These are phyloP conservation scores for Urocynchramus pylzowi DNA, from an alignment of 2,113 vertebrate species.

Conservation along the genomic window DNA sequence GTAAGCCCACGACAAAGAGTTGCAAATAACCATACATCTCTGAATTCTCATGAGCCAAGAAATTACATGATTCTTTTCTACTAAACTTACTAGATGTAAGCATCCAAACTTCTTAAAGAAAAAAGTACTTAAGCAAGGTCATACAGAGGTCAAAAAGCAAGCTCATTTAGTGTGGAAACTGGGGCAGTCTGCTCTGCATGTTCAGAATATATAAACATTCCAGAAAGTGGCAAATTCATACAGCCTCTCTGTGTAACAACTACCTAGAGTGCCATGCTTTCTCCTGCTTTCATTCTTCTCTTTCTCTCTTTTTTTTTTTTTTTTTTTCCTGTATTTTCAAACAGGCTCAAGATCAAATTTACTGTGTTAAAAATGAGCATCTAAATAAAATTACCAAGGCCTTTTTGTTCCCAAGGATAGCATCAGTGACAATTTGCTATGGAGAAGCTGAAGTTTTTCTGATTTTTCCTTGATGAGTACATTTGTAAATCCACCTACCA, in stretches of 20 bases:
- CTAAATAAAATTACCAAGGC: background rate
- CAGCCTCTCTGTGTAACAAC: background rate
- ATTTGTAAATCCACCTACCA: background rate
- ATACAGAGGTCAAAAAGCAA: background rate
- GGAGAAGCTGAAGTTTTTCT: background rate
- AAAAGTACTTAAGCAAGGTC: background rate
- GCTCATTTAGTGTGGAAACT: background rate
- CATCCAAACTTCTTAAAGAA: background rate
- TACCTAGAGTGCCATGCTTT: background rate
- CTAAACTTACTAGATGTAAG: background rate
- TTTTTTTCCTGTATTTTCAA: background rate
- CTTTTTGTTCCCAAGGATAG: background rate
- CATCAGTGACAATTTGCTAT: background rate
- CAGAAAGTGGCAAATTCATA: background rate
- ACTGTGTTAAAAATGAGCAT: background rate
- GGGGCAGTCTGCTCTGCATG: background rate
- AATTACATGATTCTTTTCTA: background rate
- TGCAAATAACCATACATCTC: background rate
- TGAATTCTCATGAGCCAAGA: background rate
- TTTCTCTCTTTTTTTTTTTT: background rate
- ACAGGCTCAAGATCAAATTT: background rate
- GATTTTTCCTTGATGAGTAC: background rate
- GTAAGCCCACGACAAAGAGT: background rate
- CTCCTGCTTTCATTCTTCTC: background rate
- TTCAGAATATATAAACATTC: background rate